phyloP scores from a whole-genome alignment of 2,888 invertebrate species.

The Tuta absoluta region DNA sequence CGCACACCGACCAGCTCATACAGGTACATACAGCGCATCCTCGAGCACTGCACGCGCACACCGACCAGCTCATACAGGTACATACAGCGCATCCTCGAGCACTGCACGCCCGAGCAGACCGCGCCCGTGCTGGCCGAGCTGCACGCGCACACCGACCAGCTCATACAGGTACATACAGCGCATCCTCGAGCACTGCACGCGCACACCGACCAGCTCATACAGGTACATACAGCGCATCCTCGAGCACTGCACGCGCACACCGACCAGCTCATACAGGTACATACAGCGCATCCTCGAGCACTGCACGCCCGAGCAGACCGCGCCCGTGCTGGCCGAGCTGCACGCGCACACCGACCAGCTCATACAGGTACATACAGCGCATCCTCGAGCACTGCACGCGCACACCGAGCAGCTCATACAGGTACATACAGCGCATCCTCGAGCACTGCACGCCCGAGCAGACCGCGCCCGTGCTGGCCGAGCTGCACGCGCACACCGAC shows the following conservation, averaged over 20 bases:
- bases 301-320: constrained; percentile 93
- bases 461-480: constrained; percentile 89
- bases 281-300: constrained; percentile 99
- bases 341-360: constrained; percentile 97
- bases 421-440: constrained; percentile 93
- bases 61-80: constrained; percentile 96
- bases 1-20: too few relatives aligned
- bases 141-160: constrained; percentile 96
- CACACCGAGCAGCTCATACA: constrained; percentile 97
- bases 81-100: constrained; percentile 96
- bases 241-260: constrained; percentile 96
- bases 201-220: too few relatives aligned
- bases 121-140: constrained; percentile 93
- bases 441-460: constrained; percentile 98
- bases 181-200: constrained; percentile 97
- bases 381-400: constrained; percentile 94
- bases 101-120: constrained; percentile 94
- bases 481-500: constrained; percentile 97
- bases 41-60: constrained; percentile 94
- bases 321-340: constrained; percentile 92
- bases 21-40: constrained; percentile 87
- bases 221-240: constrained; percentile 86
- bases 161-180: constrained; percentile 87
- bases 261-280: constrained; percentile 95
- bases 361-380: constrained; percentile 86